Conservation (phyloP, 1,140 invertebrate genomes). For the Telenomus remus region DNA sequence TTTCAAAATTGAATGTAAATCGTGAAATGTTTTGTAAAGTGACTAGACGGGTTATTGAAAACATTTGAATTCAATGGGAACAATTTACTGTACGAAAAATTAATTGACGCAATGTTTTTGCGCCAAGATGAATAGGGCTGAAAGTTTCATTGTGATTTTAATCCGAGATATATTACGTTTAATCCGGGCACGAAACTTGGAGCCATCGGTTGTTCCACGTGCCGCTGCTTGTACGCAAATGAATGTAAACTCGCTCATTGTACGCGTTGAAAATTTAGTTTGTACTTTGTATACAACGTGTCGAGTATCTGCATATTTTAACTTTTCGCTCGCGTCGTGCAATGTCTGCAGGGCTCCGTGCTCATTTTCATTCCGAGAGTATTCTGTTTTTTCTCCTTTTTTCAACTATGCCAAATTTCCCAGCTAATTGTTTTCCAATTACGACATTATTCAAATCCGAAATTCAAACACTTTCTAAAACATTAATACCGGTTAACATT, state of each 20-base stretch:
- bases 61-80: no score
- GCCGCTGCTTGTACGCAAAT: slow-evolving; percentile 43
- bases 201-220: slow-evolving; percentile 31
- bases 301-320: slow-evolving; percentile 55
- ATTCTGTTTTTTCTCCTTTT: slow-evolving; percentile 38
- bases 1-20: no score
- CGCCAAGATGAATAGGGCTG: no score
- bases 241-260: slow-evolving; percentile 54
- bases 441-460: neutral
- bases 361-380: slow-evolving; percentile 39
- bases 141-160: slow-evolving; percentile 27
- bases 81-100: no score
- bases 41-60: no score
- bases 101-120: no score
- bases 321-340: slow-evolving; percentile 45
- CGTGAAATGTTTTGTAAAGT: no score
- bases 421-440: slow-evolving; percentile 37
- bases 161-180: slow-evolving; percentile 46
- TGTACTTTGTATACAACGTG: slow-evolving; percentile 53
- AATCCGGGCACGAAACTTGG: slow-evolving; percentile 26
- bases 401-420: slow-evolving; percentile 29
- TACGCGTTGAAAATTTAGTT: slow-evolving; percentile 52
- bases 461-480: no score
- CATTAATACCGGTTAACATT: no score
- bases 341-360: slow-evolving; percentile 27